Percentiles rank a stretch among this genome's conserved stretches.
phyloP scores from a whole-genome alignment of 2,888 invertebrate genomes.

The Ditylenchus weischeri region DNA sequence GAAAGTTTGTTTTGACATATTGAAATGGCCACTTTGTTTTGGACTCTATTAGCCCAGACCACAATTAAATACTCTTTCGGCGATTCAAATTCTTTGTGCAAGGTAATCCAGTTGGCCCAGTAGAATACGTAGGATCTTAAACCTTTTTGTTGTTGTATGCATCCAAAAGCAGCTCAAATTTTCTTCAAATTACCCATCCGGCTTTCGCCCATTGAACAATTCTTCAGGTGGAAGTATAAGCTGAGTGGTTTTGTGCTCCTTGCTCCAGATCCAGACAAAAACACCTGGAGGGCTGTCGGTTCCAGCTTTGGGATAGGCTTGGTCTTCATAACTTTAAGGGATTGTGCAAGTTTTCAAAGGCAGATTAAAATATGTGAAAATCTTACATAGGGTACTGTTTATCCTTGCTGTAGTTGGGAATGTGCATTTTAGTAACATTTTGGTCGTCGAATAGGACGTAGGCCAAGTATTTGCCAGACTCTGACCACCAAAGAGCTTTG shows the following conservation, averaged over 20 bases:
- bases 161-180: background rate
- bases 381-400: conserved; percentile 40
- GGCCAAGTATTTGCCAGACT: conserved; percentile 39
- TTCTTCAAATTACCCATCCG: conserved; percentile 6
- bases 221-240: conserved; percentile 46
- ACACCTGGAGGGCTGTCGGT: conserved; percentile 39
- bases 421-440: conserved; percentile 39
- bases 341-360: background rate
- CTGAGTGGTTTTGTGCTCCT: conserved; percentile 38
- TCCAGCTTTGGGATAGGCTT: conserved; percentile 51
- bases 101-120: conserved; percentile 40
- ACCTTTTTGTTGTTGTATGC: conserved; percentile 25
- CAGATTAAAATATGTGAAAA: background rate
- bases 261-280: conserved; percentile 48
- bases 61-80: conserved; percentile 35
- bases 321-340: conserved; percentile 37
- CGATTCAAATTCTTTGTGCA: conserved; percentile 24
- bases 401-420: conserved; percentile 36
- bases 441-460: conserved; percentile 42
- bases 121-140: conserved; percentile 37
- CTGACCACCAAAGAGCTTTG: conserved; percentile 48
- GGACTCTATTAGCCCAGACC: conserved; percentile 47
- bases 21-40: conserved; percentile 41
- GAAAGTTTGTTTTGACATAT: conserved; percentile 41
- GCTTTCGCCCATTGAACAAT: conserved; percentile 32